These are phyloP conservation scores for Aradophagus sp. DNA, from an alignment of 1,140 invertebrate species.

Conservation along the genomic window DNA sequence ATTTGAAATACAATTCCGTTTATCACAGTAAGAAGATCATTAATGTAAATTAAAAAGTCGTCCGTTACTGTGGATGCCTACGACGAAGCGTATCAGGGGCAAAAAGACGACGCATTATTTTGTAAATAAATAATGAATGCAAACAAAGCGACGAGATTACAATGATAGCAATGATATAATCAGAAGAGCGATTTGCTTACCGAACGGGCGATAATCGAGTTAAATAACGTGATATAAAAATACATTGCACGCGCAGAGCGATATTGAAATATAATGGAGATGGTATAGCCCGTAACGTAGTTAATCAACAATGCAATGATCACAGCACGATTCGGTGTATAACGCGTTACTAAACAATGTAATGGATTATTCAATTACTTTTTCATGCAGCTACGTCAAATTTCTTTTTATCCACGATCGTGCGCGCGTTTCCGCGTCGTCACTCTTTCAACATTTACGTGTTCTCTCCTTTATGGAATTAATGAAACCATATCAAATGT, in stretches of 20 bases:
- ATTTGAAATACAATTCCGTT: too few relatives aligned
- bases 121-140: too few relatives aligned
- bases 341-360: slow-evolving; percentile 42
- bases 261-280: slow-evolving; percentile 47
- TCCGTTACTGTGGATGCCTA: too few relatives aligned
- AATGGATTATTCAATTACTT: slow-evolving; percentile 41
- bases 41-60: too few relatives aligned
- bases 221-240: slow-evolving; percentile 48
- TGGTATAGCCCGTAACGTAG: slow-evolving; percentile 35
- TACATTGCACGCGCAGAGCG: slow-evolving; percentile 29
- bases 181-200: slow-evolving; percentile 6
- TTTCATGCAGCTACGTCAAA: slow-evolving; percentile 24
- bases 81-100: too few relatives aligned
- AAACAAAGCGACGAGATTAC: too few relatives aligned
- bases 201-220: slow-evolving; percentile 19
- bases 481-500: slow-evolving; percentile 51
- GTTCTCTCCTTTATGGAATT: slow-evolving; percentile 35
- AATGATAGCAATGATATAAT: too few relatives aligned
- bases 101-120: too few relatives aligned
- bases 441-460: slow-evolving; percentile 33
- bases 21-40: too few relatives aligned
- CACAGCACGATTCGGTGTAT: slow-evolving; percentile 22
- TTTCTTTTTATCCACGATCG: slow-evolving; percentile 38
- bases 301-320: slow-evolving; percentile 49
- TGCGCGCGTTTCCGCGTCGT: slow-evolving; percentile 20